Evolutionary conservation across 1,140 invertebrate species (phyloP).

Genomic region (honey bee (Apis mellifera)): Amel_HAv3.1 CM009934.2:9841001-9841500

Average conservation of each 20-base stretch:
- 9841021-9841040: not conserved
- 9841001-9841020: not conserved
- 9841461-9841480: not conserved
- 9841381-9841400: slow-evolving; percentile 60
- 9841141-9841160: slow-evolving; percentile 31
- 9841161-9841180: slow-evolving; percentile 13
- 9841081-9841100: slow-evolving; percentile 20
- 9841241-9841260: slow-evolving; percentile 3
- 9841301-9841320: slow-evolving; percentile 61
- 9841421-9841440: slow-evolving; percentile 8
- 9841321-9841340: slow-evolving; percentile 50
- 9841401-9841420: slow-evolving; percentile 36
- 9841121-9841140: not conserved
- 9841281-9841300: slow-evolving; percentile 52
- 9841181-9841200: not conserved
- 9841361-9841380: slow-evolving; percentile 68
- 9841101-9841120: not conserved
- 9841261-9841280: slow-evolving; percentile 24
- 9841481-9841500: too few relatives aligned
- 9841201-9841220: not conserved
- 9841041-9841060: slow-evolving; percentile 34
- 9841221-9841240: slow-evolving; percentile 23
- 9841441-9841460: not conserved
- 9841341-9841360: slow-evolving; percentile 70
- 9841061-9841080: slow-evolving; percentile 10